Base-by-base conservation (phyloP, 2,888 invertebrate species). In the Brenthis daphne region DNA sequence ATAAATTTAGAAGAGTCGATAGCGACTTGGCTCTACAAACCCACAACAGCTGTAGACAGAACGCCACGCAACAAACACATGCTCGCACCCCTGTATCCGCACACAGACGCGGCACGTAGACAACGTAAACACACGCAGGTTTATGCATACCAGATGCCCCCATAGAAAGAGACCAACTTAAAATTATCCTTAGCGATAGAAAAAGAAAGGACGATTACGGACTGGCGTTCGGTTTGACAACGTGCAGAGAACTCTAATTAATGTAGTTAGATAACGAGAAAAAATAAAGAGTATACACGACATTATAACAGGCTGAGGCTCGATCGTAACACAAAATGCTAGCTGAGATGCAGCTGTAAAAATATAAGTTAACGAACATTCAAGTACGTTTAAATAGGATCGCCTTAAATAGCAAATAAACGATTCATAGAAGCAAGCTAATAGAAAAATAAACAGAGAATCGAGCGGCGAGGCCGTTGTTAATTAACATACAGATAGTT, bases 401-500 rank as follows among this genome's bases (percentile, higher is more conserved):
- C 77, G 80, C 79, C 82, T 84, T 84, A 85, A 83, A 85, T 78
- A 80, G 83, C 80, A 73, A 83, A 83, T 82, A 76, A 76, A 75
- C 74, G 84, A 84, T 87, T 83, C 80, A 79, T 82, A 82, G 82
- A 82, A 83, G 79, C 80, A 71, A 78, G 84, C 85, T 88, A 87
- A 88, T 86, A 88, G 87, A 86, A 87, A 90, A 86, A 86, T 87
- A 90, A 90, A 89, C 87, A 90, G 79, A 82, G 79, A 76, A 82
- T 80, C 75, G 78, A 82, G 78, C 75, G 74, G 75, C 86, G 89
- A 88, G 88, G 90, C 86, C 89, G 87, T 85, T 90, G 87, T 89
- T 92, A 92, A 92, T 92, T 92, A 91, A 90, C 92, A 92, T 92
- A 90, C 87, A 89, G 88, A 92, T 91, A 91, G 89, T 91, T 91